These are phyloP conservation scores for Chrysolina haemoptera DNA, from an alignment of 2,888 invertebrate species.

Conservation along the genomic window DNA sequence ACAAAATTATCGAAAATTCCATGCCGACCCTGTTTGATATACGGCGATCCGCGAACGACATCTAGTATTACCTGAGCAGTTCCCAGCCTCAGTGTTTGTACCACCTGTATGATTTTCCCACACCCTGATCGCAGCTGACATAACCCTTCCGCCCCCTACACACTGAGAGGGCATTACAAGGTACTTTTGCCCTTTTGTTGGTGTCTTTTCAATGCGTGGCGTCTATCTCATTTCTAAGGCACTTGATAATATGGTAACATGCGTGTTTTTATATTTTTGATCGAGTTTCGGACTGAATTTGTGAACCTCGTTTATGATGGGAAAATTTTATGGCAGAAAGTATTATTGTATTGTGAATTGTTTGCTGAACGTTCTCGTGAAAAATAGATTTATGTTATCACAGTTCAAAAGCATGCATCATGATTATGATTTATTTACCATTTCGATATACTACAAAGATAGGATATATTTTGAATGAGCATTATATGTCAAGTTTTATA, in stretches of 20 bases:
- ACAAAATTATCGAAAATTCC: not conserved
- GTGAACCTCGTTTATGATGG: not conserved
- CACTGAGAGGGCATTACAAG: conserved; percentile 36
- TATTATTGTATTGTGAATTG: not conserved
- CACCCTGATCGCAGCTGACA: conserved; percentile 66
- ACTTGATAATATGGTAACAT: conserved; percentile 19
- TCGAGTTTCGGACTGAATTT: conserved; percentile 1
- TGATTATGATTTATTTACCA: too few relatives aligned
- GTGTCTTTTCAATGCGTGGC: conserved; percentile 24
- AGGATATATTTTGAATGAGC: too few relatives aligned
- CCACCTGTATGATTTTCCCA: conserved; percentile 68
- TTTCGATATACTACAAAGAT: too few relatives aligned
- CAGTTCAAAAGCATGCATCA: too few relatives aligned
- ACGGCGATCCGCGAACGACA: conserved; percentile 22
- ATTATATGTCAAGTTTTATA: too few relatives aligned
- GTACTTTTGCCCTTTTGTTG: conserved; percentile 46
- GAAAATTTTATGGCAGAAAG: not conserved
- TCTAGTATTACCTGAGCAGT: conserved; percentile 40
- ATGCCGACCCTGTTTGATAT: not conserved
- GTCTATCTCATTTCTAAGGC: conserved; percentile 31
- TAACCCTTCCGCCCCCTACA: conserved; percentile 65
- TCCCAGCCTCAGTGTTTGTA: conserved; percentile 41
- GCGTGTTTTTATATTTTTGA: conserved; percentile 12
- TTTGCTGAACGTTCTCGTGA: not conserved
- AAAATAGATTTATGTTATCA: not conserved